Percentiles rank a stretch among this genome's conserved stretches.
Conservation (phyloP, 1,140 invertebrate species). For the Cydia fagiglandana region DNA sequence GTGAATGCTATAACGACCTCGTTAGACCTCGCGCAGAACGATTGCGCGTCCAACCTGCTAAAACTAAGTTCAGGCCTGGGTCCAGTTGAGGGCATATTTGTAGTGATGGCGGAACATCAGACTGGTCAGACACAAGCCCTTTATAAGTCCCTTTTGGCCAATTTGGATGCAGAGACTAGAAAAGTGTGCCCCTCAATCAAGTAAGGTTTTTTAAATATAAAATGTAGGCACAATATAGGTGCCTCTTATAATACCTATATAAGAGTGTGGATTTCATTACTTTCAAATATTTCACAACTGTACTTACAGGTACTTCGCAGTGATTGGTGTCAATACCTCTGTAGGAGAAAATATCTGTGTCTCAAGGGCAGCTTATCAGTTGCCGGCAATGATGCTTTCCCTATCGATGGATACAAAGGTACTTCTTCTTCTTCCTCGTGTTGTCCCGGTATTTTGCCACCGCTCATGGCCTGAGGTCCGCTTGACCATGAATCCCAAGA, state of each 20-base stretch:
- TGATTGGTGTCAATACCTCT: not conserved
- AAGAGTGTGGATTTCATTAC: not conserved
- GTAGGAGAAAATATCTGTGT: conserved; percentile 2
- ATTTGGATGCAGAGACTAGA: not conserved
- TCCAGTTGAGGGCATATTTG: conserved; percentile 36
- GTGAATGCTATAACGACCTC: conserved; percentile 36
- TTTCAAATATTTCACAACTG: not conserved
- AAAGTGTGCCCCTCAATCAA: not conserved
- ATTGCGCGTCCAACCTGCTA: conserved; percentile 28
- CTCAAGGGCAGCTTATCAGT: not conserved
- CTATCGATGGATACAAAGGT: not conserved
- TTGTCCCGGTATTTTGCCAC: no score
- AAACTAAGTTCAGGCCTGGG: conserved; percentile 28
- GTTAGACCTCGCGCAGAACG: conserved; percentile 31
- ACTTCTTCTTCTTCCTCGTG: no score
- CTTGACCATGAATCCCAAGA: no score
- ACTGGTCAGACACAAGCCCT: no score
- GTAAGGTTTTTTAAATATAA: not conserved
- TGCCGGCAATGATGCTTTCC: conserved; percentile 13
- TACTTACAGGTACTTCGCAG: conserved; percentile 15
- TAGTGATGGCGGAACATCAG: not conserved
- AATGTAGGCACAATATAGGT: not conserved
- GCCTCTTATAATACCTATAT: not conserved
- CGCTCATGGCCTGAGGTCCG: no score
- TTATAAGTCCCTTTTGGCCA: not conserved